These are phyloP conservation scores for Drosophila kurseongensis DNA, from an alignment of 1,140 invertebrate species.

Conservation along the genomic window DNA sequence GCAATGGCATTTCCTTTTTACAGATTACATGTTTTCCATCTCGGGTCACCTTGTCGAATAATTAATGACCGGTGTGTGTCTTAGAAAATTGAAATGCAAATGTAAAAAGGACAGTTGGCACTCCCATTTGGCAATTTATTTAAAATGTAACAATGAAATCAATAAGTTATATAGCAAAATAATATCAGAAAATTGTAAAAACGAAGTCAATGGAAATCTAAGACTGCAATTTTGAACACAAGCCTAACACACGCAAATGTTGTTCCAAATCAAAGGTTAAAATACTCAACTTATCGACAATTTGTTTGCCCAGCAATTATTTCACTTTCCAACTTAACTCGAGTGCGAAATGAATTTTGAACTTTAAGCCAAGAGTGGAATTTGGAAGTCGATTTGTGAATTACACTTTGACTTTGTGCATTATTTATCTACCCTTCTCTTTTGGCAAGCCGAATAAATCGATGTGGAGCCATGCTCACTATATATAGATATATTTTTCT, in stretches of 20 bases:
- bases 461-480: neutral
- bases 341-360: conserved; percentile 33
- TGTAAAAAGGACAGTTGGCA: conserved; percentile 17
- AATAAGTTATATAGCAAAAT: neutral
- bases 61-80: conserved; percentile 46
- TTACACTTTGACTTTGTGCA: conserved; percentile 10
- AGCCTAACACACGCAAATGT: neutral
- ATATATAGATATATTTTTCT: conserved; percentile 2
- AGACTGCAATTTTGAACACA: neutral
- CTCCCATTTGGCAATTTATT: neutral
- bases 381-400: conserved; percentile 1
- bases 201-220: neutral
- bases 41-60: conserved; percentile 42
- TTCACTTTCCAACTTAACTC: conserved; percentile 16
- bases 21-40: no score
- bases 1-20: no score
- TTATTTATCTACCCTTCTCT: conserved; percentile 2
- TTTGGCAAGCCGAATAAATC: conserved; percentile 6
- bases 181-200: neutral
- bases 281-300: conserved; percentile 16
- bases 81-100: conserved; percentile 36
- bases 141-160: neutral
- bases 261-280: conserved; percentile 29
- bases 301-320: conserved; percentile 35
- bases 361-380: conserved; percentile 19